Conservation (phyloP, 2,113 vertebrate species). For the Mesitornis unicolor region DNA sequence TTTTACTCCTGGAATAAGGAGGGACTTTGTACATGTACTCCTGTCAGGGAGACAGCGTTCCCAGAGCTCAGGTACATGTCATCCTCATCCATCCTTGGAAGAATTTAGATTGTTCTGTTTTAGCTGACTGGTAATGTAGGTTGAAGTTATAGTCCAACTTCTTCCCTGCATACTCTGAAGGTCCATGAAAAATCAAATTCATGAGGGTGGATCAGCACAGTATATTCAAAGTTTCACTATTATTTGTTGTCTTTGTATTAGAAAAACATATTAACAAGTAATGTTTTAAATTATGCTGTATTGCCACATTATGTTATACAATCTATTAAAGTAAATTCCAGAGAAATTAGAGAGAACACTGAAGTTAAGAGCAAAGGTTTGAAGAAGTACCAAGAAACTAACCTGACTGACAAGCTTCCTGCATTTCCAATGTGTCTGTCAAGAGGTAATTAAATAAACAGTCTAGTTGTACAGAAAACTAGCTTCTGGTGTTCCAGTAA, state of each 20-base stretch:
- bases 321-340: background rate
- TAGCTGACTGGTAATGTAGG: background rate
- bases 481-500: background rate
- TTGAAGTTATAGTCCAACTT: background rate
- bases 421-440: background rate
- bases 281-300: background rate
- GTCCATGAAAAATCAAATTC: background rate
- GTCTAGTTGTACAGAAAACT: background rate
- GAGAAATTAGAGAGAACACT: background rate
- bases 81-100: background rate
- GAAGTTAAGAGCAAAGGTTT: background rate
- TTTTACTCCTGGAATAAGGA: background rate
- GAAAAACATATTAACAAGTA: background rate
- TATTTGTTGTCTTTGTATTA: background rate
- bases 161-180: background rate
- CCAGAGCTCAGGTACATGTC: background rate
- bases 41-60: background rate
- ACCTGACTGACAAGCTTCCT: background rate
- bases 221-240: background rate
- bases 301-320: background rate
- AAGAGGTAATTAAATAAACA: background rate
- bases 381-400: background rate
- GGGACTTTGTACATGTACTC: background rate
- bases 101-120: background rate
- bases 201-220: background rate